Evolutionary conservation across 2,113 vertebrate species (phyloP).

Genomic region (Pseudorhombus dupliciocellatus): DNA sequence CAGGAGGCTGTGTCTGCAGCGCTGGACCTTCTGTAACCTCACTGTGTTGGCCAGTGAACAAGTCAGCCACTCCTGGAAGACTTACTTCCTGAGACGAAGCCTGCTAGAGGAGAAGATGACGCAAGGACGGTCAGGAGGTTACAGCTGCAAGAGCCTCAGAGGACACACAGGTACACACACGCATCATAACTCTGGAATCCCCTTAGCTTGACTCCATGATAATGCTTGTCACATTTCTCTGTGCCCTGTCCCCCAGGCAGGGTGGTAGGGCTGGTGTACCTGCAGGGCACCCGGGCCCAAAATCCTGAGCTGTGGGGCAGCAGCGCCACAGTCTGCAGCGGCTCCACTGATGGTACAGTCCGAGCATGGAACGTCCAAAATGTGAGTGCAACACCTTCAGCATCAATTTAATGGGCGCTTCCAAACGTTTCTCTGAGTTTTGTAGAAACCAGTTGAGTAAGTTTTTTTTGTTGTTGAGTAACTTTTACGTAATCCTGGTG

Average conservation of each 20-base stretch:
- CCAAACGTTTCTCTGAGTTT: no score
- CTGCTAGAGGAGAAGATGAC: constrained; percentile 82
- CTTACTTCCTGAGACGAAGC: constrained; percentile 79
- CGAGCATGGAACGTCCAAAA: constrained; percentile 81
- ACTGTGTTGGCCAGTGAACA: constrained; percentile 54
- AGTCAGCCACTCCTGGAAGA: constrained; percentile 78
- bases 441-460: no score
- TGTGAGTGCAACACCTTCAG: constrained; percentile 62
- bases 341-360: constrained; percentile 79
- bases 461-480: no score
- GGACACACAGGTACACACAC: constrained; percentile 77
- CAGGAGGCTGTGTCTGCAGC: constrained; percentile 82
- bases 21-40: constrained; percentile 83
- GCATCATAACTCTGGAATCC: not conserved
- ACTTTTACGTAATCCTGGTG: no score
- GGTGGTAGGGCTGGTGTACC: constrained; percentile 75
- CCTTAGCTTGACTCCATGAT: not conserved
- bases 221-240: not conserved
- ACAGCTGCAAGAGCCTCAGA: constrained; percentile 81
- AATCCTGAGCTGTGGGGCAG: constrained; percentile 63
- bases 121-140: constrained; percentile 76
- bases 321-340: constrained; percentile 76
- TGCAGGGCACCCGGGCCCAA: constrained; percentile 56
- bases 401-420: not conserved
- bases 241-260: constrained; percentile 71